Evolutionary conservation across 64 coral and sea anemone species (phyloP), one percentile per base, ranked within the genome.

Genomic region (Montipora capricornis): DNA sequence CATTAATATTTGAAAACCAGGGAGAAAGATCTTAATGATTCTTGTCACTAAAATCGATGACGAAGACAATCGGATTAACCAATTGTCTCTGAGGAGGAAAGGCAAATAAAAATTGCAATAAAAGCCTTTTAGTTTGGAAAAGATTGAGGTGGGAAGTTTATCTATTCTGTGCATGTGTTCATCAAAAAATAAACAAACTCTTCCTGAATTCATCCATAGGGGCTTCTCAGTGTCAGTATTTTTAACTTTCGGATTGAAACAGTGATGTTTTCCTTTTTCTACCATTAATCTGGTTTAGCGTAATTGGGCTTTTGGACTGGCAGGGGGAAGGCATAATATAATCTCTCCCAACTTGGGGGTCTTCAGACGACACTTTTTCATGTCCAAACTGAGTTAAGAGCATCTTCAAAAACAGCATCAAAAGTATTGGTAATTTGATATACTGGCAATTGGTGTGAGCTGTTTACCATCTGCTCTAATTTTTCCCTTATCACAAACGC

Each of bases 1-100:
- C 66, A 86, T 86, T 71, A 86, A 86, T 86, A 86, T 86, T 82
- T 86, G 82, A 86, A 86, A 86, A 86, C 45, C 68, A 8, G 24
- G 22, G 16, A 9, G 19, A 68, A 19, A 49, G 45, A 9, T 17
- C 19, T 70, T 20, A 84, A 47, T 70, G 66, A 19, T 46, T 64
- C 20, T 5, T 50, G 47, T 37, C 76, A 37, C 37, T 37, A 2
- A 46, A 78, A 78, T 49, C 45, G 15, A 45, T 19, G 11, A 78
- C 76, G 5, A 19, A 16, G 2, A 45, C 16, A 68, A 70, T 11
- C 5, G 68, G 68, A 71, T 71, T 71, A 71, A 71, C 68, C 14
- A 15, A 71, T 86, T 12, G 47, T 20, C 67, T 82, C 4, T 5
- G 19, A 47, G 26, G 73, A 24, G 16, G 45, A 83, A 58, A 68